phyloP scores from a whole-genome alignment of 1,140 invertebrate genomes.

The Leptopilina boulardi region DNA sequence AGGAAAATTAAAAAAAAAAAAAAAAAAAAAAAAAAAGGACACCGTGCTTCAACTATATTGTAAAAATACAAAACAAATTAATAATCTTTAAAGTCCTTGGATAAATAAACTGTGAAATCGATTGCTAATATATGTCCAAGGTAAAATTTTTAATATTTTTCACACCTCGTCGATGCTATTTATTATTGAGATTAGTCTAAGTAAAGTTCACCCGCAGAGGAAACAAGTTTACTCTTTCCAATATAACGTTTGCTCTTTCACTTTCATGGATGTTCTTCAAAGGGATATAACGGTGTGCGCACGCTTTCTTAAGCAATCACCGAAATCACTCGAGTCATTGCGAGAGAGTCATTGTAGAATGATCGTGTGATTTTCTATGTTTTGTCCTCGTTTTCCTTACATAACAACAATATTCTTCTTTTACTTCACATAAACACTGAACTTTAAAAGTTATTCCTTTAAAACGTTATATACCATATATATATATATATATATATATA shows the following conservation, averaged over 20 bases:
- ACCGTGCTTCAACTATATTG: neutral
- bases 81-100: neutral
- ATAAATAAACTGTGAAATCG: constrained; percentile 2
- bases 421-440: neutral
- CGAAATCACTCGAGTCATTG: constrained; percentile 26
- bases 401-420: neutral
- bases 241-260: constrained; percentile 16
- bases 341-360: neutral
- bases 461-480: too few species aligned
- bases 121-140: constrained; percentile 1
- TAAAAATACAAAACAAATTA: neutral
- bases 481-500: too few species aligned
- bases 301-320: constrained; percentile 25
- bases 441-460: neutral
- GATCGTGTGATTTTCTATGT: constrained; percentile 25
- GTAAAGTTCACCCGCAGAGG: constrained; percentile 9
- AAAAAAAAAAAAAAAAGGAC: neutral
- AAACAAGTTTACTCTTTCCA: constrained; percentile 22
- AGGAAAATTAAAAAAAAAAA: too few species aligned
- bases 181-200: constrained; percentile 6
- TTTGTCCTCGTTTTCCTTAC: constrained; percentile 1
- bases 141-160: neutral
- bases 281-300: constrained; percentile 1
- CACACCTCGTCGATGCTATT: neutral
- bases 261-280: constrained; percentile 25